Conservation (phyloP, 2,113 vertebrate species). For the Lichenostomus cassidix region DNA sequence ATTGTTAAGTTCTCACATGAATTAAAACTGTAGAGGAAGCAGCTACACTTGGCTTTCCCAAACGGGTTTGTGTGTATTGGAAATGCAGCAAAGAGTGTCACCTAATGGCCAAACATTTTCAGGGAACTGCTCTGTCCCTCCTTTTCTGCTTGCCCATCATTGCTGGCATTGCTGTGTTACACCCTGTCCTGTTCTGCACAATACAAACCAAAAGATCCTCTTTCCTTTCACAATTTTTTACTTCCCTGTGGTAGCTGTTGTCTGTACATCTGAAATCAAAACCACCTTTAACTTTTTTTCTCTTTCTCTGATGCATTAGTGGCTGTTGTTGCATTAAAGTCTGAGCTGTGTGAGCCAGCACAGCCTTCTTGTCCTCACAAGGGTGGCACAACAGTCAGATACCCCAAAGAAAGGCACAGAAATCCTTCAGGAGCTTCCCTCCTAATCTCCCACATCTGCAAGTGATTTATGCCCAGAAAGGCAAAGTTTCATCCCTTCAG, state of each 20-base stretch:
- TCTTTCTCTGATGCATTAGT: neutral
- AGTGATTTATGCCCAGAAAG: neutral
- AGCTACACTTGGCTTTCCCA: neutral
- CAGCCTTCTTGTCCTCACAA: neutral
- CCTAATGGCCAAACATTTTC: constrained; percentile 15
- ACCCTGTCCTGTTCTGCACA: accelerated
- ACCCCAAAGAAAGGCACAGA: neutral
- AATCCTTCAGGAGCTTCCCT: neutral
- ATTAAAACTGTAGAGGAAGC: neutral
- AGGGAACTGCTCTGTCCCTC: neutral
- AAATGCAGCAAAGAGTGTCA: constrained; percentile 45
- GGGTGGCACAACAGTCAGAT: neutral
- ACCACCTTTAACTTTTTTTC: neutral
- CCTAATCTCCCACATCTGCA: neutral
- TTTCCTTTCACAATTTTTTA: neutral
- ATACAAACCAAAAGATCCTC: neutral
- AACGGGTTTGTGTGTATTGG: neutral
- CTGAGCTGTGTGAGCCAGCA: neutral
- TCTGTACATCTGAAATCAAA: neutral
- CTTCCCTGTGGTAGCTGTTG: neutral
- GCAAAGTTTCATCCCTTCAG: neutral
- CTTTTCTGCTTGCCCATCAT: neutral
- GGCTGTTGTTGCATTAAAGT: neutral
- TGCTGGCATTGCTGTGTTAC: accelerated
- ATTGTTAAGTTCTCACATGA: neutral